A percentile compares a stretch with the other conserved stretches of the same genome.
These are phyloP conservation scores for Dryocosmus kuriphilus DNA, from an alignment of 2,888 invertebrate species.

Conservation along the genomic window DNA sequence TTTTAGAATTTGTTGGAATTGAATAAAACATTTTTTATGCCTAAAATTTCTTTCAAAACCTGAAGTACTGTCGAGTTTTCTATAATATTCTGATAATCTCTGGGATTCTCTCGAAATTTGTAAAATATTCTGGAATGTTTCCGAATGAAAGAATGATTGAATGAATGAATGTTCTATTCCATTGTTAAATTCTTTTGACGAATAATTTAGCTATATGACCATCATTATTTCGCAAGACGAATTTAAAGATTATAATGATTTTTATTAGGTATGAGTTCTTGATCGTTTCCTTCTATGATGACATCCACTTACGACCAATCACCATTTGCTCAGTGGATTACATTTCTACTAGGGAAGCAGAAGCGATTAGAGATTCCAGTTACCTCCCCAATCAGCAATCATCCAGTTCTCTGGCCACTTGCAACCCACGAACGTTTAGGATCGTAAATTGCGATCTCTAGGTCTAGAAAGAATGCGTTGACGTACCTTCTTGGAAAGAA, in stretches of 20 bases:
- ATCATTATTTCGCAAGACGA: too few relatives aligned
- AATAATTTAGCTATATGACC: too few relatives aligned
- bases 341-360: background rate
- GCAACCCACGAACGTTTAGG: background rate
- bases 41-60: too few relatives aligned
- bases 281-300: constrained; percentile 66
- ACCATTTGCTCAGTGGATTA: background rate
- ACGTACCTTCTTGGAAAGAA: background rate
- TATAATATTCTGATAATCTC: too few relatives aligned
- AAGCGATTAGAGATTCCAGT: constrained; percentile 23
- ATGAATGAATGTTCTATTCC: too few relatives aligned
- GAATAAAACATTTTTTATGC: too few relatives aligned
- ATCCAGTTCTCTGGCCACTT: background rate
- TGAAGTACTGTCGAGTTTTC: too few relatives aligned
- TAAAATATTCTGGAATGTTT: too few relatives aligned
- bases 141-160: too few relatives aligned
- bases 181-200: too few relatives aligned
- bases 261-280: background rate
- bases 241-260: background rate
- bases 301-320: constrained; percentile 52
- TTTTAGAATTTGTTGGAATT: too few relatives aligned
- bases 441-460: background rate
- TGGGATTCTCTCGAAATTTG: too few relatives aligned
- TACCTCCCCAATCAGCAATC: constrained; percentile 12
- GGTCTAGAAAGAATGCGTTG: background rate